phyloP scores from a whole-genome alignment of 2,888 invertebrate species.

The Acanthosepion esculentum region DNA sequence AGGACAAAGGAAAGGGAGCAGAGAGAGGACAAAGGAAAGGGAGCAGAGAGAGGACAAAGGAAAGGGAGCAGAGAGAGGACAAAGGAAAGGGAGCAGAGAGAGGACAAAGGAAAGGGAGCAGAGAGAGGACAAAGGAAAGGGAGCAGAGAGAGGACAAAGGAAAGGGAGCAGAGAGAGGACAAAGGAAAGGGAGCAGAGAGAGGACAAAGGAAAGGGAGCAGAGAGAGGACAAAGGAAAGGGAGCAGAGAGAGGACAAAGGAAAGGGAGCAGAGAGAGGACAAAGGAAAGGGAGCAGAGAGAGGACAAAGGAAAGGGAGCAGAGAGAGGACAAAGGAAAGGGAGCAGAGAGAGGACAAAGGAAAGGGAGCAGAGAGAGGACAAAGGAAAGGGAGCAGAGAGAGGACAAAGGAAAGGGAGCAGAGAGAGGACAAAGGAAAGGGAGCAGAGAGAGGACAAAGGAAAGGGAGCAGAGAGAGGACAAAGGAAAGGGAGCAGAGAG shows the following conservation, averaged over 20 bases:
- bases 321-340: not conserved
- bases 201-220: not conserved
- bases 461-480: too few species aligned
- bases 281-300: not conserved
- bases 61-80: not conserved
- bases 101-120: not conserved
- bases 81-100: not conserved
- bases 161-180: not conserved
- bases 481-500: too few species aligned
- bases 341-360: too few species aligned
- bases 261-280: not conserved
- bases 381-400: too few species aligned
- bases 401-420: too few species aligned
- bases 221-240: not conserved
- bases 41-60: not conserved
- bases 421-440: too few species aligned
- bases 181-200: not conserved
- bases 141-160: too few species aligned
- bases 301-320: not conserved
- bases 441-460: too few species aligned
- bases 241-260: not conserved
- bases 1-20: not conserved
- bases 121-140: too few species aligned
- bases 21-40: not conserved
- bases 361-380: too few species aligned